A percentile compares a stretch with the other conserved stretches of the same genome.
Evolutionary conservation across 2,113 vertebrate species (phyloP).

Genomic region (Otolemur garnettii): DNA sequence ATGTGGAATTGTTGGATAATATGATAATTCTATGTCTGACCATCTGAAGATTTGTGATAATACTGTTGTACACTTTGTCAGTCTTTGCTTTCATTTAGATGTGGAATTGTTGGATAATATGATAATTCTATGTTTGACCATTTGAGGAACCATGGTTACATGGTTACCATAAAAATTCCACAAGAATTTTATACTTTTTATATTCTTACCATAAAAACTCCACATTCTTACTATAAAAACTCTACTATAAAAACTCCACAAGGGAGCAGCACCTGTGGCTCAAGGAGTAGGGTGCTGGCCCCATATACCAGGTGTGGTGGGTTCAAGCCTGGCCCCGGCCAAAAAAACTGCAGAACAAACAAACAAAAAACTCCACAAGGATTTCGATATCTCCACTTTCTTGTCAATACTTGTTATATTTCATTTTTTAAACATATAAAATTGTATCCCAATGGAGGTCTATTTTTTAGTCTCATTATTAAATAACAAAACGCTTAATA

Average conservation of each 20-base stretch:
- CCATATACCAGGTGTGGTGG: too few relatives aligned
- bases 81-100: background rate
- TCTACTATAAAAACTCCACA: too few relatives aligned
- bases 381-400: background rate
- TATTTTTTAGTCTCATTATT: constrained; percentile 2
- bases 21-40: background rate
- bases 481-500: background rate
- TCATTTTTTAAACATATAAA: background rate
- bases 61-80: background rate
- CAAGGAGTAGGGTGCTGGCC: too few relatives aligned
- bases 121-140: background rate
- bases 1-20: background rate
- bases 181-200: background rate
- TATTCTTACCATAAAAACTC: background rate
- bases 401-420: background rate
- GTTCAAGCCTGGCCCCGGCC: too few relatives aligned
- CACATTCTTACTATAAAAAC: background rate
- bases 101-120: background rate
- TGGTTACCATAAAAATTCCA: background rate
- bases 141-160: background rate
- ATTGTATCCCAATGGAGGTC: background rate
- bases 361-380: too few relatives aligned
- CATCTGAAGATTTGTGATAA: constrained; percentile 11
- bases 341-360: too few relatives aligned
- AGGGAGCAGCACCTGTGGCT: too few relatives aligned